Evolutionary conservation across 2,888 invertebrate genomes (phyloP).

Genomic region (Protophormia terraenovae): DNA sequence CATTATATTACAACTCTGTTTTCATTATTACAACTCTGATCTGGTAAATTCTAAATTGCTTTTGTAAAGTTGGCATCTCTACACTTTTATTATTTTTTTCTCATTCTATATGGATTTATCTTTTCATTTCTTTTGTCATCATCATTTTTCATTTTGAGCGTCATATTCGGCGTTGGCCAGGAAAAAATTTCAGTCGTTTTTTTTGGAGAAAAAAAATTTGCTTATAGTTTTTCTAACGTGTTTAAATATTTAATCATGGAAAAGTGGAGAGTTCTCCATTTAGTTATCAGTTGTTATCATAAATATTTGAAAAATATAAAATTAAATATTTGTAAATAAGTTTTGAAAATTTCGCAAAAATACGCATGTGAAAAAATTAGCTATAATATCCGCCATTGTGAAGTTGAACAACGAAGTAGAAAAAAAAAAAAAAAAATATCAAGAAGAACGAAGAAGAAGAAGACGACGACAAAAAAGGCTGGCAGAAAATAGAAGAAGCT

Average conservation of each 20-base stretch:
- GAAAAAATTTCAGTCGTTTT: constrained; percentile 66
- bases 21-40: constrained; percentile 12
- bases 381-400: constrained; percentile 68
- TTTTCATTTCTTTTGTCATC: constrained; percentile 54
- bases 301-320: constrained; percentile 22
- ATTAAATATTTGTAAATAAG: constrained; percentile 20
- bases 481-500: constrained; percentile 67
- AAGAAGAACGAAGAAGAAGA: constrained; percentile 62
- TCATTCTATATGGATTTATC: constrained; percentile 40
- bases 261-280: constrained; percentile 30
- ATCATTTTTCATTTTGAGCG: constrained; percentile 63
- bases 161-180: constrained; percentile 68
- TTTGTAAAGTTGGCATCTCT: constrained; percentile 25
- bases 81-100: constrained; percentile 38
- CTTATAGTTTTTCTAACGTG: constrained; percentile 45
- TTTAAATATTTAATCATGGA: constrained; percentile 55
- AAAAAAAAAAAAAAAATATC: too few relatives aligned
- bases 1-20: neutral
- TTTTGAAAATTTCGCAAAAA: constrained; percentile 50
- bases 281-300: constrained; percentile 23
- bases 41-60: neutral
- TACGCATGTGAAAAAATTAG: constrained; percentile 66
- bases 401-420: constrained; percentile 67
- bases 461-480: constrained; percentile 62
- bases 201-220: constrained; percentile 47